Percentiles rank a stretch among this genome's conserved stretches.
Conservation (phyloP, 2,113 vertebrate genomes). For the Manacus vitellinus region DNA sequence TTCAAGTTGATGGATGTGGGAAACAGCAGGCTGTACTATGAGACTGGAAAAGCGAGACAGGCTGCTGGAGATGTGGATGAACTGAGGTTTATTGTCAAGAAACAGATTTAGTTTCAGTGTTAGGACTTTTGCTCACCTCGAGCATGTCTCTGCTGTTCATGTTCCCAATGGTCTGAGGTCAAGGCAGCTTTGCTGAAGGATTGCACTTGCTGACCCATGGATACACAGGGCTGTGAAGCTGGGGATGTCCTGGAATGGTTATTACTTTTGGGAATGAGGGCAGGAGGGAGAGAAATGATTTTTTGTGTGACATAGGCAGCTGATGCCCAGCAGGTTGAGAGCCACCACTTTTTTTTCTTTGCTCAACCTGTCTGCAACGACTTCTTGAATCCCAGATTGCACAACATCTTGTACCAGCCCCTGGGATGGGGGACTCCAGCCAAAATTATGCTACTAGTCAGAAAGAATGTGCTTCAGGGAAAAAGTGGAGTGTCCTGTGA, state of each 20-base stretch:
- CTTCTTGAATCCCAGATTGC: background rate
- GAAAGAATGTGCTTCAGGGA: background rate
- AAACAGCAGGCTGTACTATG: background rate
- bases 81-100: background rate
- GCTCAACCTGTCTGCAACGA: background rate
- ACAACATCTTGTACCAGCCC: background rate
- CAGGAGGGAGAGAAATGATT: background rate
- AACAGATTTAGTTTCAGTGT: background rate
- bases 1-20: background rate
- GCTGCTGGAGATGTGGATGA: background rate
- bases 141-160: background rate
- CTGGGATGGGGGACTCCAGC: background rate
- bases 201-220: background rate
- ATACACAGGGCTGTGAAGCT: accelerated
- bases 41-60: background rate
- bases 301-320: background rate
- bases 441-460: background rate
- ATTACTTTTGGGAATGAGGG: background rate
- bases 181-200: background rate
- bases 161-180: background rate
- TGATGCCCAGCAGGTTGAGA: background rate
- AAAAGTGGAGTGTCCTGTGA: background rate
- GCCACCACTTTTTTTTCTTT: background rate
- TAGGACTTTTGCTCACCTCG: background rate
- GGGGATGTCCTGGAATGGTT: background rate